phyloP scores from a whole-genome alignment of 2,797 vertebrate genomes.

The Oceanodroma leucorhoa region DNA sequence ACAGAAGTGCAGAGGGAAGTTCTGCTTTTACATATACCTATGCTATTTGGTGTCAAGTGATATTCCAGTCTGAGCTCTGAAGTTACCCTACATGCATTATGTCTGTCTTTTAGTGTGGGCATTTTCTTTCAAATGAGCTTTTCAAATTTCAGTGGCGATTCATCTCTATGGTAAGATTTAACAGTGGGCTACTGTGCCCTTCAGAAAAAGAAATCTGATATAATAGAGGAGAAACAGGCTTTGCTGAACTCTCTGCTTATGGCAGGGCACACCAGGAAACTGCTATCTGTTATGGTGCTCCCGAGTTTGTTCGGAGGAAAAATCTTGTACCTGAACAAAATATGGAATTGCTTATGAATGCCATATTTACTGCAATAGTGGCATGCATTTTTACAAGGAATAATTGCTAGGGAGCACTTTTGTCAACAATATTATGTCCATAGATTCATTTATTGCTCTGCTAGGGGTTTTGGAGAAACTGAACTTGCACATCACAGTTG shows the following conservation, averaged over 20 bases:
- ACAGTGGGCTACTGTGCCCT: not conserved
- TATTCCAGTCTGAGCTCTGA: not conserved
- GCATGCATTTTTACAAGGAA: not conserved
- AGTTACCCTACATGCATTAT: accelerated
- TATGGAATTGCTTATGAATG: not conserved
- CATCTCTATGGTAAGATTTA: not conserved
- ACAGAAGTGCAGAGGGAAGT: not conserved
- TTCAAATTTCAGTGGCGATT: not conserved
- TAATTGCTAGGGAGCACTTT: not conserved
- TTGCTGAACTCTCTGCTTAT: not conserved
- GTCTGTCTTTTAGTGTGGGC: not conserved
- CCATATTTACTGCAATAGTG: not conserved
- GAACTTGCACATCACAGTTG: not conserved
- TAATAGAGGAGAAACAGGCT: not conserved
- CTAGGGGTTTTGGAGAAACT: not conserved
- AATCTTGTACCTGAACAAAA: not conserved
- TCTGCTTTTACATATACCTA: not conserved
- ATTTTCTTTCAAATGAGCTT: not conserved
- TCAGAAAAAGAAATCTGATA: not conserved
- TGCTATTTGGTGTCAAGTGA: not conserved
- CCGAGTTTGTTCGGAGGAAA: not conserved
- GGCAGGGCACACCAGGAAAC: not conserved
- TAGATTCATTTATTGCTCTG: not conserved
- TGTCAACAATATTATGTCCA: not conserved
- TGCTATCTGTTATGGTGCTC: not conserved